phyloP scores from a whole-genome alignment of 2,113 vertebrate genomes.

The Odocoileus virginianus region DNA sequence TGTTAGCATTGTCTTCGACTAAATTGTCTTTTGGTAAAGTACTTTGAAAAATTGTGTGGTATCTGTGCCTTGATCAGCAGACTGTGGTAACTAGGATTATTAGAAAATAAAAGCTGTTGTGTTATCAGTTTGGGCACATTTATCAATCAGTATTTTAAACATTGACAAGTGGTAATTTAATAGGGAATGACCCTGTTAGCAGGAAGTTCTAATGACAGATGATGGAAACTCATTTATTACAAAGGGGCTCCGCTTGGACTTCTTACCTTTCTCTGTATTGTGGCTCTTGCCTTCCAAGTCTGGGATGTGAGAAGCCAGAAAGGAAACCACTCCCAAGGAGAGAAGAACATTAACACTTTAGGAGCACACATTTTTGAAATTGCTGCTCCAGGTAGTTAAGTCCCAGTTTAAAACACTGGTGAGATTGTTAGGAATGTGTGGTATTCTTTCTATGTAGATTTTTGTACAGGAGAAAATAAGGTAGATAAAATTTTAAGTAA shows the following conservation, averaged over 20 bases:
- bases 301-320: constrained; percentile 85
- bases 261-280: constrained; percentile 85
- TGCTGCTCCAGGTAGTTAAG: not conserved
- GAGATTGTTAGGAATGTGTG: not conserved
- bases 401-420: not conserved
- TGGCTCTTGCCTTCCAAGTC: constrained; percentile 86
- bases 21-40: constrained; percentile 79
- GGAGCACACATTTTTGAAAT: constrained; percentile 42
- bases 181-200: constrained; percentile 95
- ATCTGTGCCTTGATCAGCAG: constrained; percentile 81
- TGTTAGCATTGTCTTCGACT: constrained; percentile 80
- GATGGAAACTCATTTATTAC: constrained; percentile 98
- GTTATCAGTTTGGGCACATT: constrained; percentile 93
- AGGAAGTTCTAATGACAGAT: constrained; percentile 95
- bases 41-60: constrained; percentile 58
- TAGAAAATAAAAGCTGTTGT: constrained; percentile 87
- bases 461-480: not conserved
- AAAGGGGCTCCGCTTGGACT: constrained; percentile 79
- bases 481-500: constrained; percentile 6
- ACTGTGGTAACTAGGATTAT: constrained; percentile 82
- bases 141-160: constrained; percentile 98
- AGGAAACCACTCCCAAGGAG: constrained; percentile 80
- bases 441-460: not conserved
- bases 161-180: constrained; percentile 99
- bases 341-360: constrained; percentile 76